Conservation (phyloP, 2,113 vertebrate genomes). For the Genyomyrus donnyi region DNA sequence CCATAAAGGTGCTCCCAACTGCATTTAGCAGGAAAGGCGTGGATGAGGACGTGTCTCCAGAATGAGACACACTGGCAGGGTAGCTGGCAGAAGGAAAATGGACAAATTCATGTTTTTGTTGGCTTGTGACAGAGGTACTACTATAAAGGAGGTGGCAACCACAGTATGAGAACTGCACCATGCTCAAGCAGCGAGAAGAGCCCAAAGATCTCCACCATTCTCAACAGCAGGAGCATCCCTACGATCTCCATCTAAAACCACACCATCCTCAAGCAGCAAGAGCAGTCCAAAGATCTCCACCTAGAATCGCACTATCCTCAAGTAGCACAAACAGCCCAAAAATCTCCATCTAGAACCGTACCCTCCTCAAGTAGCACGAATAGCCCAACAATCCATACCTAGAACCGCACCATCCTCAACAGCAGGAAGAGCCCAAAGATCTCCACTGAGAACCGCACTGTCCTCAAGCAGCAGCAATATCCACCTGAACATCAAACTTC, state of each 20-base stretch:
- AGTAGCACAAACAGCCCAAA: neutral
- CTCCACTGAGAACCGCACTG: neutral
- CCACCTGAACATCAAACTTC: neutral
- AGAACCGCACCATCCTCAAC: neutral
- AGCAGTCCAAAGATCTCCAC: neutral
- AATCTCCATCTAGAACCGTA: neutral
- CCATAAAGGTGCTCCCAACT: conserved; percentile 1
- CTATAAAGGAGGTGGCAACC: conserved; percentile 39
- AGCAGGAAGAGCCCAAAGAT: neutral
- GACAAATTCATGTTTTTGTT: conserved; percentile 54
- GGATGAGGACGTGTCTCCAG: conserved; percentile 33
- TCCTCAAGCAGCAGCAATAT: neutral
- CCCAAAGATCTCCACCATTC: neutral
- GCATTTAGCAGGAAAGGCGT: conserved; percentile 35
- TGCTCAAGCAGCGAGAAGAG: conserved; percentile 23
- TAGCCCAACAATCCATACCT: neutral
- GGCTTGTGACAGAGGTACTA: conserved; percentile 44
- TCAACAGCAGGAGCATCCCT: neutral
- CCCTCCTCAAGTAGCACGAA: neutral
- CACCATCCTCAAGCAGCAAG: neutral
- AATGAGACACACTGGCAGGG: conserved; percentile 28
- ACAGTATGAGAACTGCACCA: conserved; percentile 37
- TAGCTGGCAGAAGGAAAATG: conserved; percentile 40
- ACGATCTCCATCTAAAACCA: neutral
- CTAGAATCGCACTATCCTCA: neutral